A percentile compares a stretch with the other conserved stretches of the same genome.
phyloP scores from a whole-genome alignment of 2,888 invertebrate species.

The Protonemura montana region DNA sequence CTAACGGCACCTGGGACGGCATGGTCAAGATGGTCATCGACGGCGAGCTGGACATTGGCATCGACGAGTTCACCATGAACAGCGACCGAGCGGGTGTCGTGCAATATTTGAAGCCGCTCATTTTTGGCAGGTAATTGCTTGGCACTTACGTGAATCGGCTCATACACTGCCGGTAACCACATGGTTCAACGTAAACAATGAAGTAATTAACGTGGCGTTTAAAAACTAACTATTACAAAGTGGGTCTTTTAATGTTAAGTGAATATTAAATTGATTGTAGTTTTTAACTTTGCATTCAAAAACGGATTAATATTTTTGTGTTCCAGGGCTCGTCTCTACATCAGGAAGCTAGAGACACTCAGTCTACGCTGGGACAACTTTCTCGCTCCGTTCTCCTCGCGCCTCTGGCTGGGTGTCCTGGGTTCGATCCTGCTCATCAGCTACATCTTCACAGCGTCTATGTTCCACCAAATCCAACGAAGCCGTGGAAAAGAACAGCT shows the following conservation, averaged over 20 bases:
- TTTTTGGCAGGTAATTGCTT: constrained; percentile 7
- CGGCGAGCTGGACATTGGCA: not conserved
- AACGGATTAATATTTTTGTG: not conserved
- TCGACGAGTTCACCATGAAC: constrained; percentile 28
- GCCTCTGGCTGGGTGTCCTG: not conserved
- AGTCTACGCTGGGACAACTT: constrained; percentile 10
- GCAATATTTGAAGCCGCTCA: constrained; percentile 30
- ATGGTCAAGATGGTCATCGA: constrained; percentile 1
- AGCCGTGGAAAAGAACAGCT: not conserved
- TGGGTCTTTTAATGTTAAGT: no score
- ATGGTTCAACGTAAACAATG: no score
- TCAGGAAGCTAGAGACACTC: not conserved
- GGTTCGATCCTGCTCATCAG: constrained; percentile 7
- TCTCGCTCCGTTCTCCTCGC: not conserved
- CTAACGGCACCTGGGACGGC: constrained; percentile 37
- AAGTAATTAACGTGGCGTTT: no score
- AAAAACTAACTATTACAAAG: no score
- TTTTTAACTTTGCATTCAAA: not conserved
- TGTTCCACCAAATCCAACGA: not conserved
- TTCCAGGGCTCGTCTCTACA: constrained; percentile 15
- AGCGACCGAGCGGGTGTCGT: not conserved
- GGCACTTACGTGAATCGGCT: no score
- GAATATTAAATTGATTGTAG: no score
- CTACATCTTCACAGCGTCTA: not conserved
- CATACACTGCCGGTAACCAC: no score